A percentile compares a stretch with the other conserved stretches of the same genome.
Evolutionary conservation across 2,888 invertebrate genomes (phyloP).

Genomic region (Brachyopa scutellaris): DNA sequence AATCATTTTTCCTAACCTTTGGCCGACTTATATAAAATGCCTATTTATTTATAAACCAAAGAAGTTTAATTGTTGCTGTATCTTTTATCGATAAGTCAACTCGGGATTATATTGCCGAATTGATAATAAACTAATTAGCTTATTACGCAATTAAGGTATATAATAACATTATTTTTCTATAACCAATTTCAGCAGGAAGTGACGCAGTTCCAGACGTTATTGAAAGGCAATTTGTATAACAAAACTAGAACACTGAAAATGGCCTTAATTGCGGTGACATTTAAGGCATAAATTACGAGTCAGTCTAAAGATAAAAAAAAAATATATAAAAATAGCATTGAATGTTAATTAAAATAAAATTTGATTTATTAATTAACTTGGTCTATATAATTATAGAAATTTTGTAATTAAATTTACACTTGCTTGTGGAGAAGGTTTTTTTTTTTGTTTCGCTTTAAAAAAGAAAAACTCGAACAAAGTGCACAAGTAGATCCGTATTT

Average conservation of each 20-base stretch:
- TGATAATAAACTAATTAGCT: conserved; percentile 25
- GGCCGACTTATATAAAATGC: no score
- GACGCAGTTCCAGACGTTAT: background rate
- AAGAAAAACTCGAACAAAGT: no score
- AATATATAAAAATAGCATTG: background rate
- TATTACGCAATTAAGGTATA: background rate
- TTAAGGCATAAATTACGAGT: background rate
- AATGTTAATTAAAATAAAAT: conserved; percentile 5
- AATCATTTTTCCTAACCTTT: no score
- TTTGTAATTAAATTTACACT: conserved; percentile 6
- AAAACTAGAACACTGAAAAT: background rate
- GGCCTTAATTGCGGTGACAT: background rate
- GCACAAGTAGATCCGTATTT: no score
- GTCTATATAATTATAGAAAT: background rate
- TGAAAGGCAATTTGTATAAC: background rate
- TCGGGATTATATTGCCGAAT: background rate
- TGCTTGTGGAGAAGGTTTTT: background rate
- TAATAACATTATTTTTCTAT: background rate
- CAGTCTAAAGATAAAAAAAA: no score
- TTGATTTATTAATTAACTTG: background rate
- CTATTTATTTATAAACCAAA: no score
- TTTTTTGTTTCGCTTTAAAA: no score
- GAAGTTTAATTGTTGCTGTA: no score
- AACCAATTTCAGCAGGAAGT: background rate
- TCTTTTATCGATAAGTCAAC: no score